phyloP scores from a whole-genome alignment of 2,797 vertebrate species.

The Dromococcyx pavoninus region DNA sequence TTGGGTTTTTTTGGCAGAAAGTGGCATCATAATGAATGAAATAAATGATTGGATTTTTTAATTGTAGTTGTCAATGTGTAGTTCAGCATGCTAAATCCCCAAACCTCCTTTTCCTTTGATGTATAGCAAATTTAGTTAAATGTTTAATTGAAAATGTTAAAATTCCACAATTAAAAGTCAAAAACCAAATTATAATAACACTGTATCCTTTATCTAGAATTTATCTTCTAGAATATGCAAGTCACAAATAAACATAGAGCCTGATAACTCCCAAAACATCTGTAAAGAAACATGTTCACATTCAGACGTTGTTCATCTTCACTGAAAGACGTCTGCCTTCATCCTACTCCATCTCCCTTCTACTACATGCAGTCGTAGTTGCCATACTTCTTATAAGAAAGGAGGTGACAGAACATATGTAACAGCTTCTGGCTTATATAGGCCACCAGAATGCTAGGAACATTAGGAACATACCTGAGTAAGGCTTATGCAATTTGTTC shows the following conservation, averaged over 20 bases:
- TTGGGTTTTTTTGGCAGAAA: slow-evolving; percentile 4
- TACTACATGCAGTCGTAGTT: not conserved
- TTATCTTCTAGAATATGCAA: not conserved
- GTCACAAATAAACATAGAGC: not conserved
- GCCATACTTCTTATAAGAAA: not conserved
- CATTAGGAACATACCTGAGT: not conserved
- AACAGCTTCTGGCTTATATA: not conserved
- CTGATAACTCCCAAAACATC: not conserved
- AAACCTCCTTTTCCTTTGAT: not conserved
- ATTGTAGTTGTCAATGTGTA: not conserved
- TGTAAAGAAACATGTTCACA: not conserved
- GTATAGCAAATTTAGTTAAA: not conserved
- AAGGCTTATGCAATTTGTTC: not conserved
- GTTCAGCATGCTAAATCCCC: not conserved
- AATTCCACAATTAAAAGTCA: not conserved
- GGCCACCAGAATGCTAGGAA: not conserved
- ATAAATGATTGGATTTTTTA: not conserved
- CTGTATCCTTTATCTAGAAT: not conserved
- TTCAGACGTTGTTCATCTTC: not conserved
- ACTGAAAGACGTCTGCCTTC: not conserved
- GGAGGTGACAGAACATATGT: not conserved
- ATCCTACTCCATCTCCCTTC: not conserved
- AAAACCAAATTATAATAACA: not conserved
- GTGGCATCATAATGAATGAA: not conserved
- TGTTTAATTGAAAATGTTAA: not conserved